These are phyloP conservation scores for Geococcyx californianus DNA, from an alignment of 2,113 vertebrate species.

Conservation along the genomic window DNA sequence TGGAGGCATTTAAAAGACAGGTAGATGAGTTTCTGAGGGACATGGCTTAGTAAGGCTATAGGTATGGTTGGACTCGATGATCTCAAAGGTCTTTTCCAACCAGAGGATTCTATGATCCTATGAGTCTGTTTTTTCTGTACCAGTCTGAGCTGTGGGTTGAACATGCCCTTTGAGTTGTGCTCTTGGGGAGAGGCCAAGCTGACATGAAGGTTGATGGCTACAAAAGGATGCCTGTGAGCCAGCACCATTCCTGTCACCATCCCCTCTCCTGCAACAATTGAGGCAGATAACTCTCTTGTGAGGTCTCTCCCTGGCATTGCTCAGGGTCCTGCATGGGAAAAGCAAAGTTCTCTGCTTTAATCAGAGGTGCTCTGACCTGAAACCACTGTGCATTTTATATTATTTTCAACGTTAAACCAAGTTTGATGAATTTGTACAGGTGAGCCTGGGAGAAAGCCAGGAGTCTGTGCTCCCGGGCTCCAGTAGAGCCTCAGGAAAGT, in stretches of 20 bases:
- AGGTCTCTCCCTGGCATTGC: background rate
- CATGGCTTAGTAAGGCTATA: too few relatives aligned
- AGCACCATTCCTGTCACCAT: background rate
- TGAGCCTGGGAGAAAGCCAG: background rate
- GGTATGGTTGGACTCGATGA: too few relatives aligned
- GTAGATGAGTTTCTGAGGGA: too few relatives aligned
- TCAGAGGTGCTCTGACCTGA: background rate
- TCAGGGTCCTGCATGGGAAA: background rate
- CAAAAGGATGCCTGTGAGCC: background rate
- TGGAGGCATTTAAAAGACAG: too few relatives aligned
- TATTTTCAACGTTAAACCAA: background rate
- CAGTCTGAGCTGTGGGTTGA: background rate
- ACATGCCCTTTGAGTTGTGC: accelerated
- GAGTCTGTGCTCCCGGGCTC: background rate
- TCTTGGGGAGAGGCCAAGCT: background rate
- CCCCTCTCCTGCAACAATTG: background rate
- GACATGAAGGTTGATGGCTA: background rate
- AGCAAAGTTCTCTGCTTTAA: background rate
- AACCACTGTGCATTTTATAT: background rate
- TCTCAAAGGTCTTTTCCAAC: too few relatives aligned
- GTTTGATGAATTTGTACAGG: background rate
- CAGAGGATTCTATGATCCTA: too few relatives aligned
- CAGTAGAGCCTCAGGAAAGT: background rate
- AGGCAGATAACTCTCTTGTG: background rate
- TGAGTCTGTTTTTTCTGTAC: too few relatives aligned